These are phyloP conservation scores for Drosophila insularis DNA, from an alignment of 1,140 invertebrate species.

Conservation along the genomic window DNA sequence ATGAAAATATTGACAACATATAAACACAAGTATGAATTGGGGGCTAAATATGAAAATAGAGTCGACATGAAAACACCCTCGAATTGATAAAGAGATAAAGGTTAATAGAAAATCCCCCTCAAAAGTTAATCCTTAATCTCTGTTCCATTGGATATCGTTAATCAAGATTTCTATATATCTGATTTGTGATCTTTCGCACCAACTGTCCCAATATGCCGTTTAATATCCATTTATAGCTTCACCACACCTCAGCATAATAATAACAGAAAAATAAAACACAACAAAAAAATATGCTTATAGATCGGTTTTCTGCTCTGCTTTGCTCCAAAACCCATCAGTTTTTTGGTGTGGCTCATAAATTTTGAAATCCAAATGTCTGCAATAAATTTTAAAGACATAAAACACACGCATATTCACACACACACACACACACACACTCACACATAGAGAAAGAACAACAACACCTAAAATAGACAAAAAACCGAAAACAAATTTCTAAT, in stretches of 20 bases:
- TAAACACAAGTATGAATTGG: conserved; percentile 37
- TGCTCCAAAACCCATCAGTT: neutral
- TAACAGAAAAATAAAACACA: neutral
- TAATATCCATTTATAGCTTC: neutral
- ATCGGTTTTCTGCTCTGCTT: conserved; percentile 6
- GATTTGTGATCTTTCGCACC: neutral
- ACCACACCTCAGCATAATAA: conserved; percentile 1
- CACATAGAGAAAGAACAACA: conserved; percentile 41
- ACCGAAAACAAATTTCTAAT: conserved; percentile 59
- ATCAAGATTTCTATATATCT: no score
- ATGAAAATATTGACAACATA: conserved; percentile 64
- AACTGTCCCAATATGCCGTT: neutral
- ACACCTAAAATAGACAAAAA: conserved; percentile 73
- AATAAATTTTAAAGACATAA: conserved; percentile 74
- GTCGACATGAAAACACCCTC: conserved; percentile 37
- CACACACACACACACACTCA: conserved; percentile 53
- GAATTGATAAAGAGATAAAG: no score
- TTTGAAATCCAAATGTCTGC: conserved; percentile 68
- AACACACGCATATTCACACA: conserved; percentile 43
- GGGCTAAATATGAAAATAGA: neutral
- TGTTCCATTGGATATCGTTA: no score
- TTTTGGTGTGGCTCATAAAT: conserved; percentile 56
- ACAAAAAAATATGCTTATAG: neutral
- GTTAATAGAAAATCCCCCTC: no score
- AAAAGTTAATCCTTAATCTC: no score